These are phyloP conservation scores for Poecilia wingei DNA, from an alignment of 2,797 vertebrate species.

Conservation along the genomic window DNA sequence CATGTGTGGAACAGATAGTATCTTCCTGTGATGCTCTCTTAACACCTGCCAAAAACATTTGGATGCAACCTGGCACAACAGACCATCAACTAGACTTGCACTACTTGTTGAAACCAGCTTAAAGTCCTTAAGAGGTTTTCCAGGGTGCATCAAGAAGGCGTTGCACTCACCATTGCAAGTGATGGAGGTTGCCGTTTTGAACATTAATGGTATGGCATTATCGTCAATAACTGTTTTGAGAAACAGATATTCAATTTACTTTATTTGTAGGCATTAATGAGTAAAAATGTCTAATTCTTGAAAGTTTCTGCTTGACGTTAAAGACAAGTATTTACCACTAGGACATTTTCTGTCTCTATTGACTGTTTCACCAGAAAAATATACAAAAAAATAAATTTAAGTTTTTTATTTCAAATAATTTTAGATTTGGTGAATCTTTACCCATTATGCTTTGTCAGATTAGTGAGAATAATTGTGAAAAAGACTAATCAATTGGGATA, in stretches of 20 bases:
- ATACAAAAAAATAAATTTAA: neutral
- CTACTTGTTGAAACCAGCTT: neutral
- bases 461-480: neutral
- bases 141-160: neutral
- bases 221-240: neutral
- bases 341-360: neutral
- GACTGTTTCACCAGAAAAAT: neutral
- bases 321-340: neutral
- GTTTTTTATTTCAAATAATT: neutral
- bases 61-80: neutral
- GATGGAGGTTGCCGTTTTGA: neutral
- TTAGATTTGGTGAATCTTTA: neutral
- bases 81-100: neutral
- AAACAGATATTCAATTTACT: neutral
- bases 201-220: neutral
- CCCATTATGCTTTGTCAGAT: neutral
- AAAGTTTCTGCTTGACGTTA: neutral
- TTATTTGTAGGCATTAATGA: neutral
- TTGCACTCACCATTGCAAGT: neutral
- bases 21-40: constrained; percentile 1
- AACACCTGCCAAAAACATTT: neutral
- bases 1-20: constrained; percentile 6
- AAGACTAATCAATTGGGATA: too few relatives aligned
- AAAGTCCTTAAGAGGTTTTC: neutral
- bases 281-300: neutral